Evolutionary conservation across 2,797 vertebrate genomes (phyloP).

Genomic region (Characodon lateralis): DNA sequence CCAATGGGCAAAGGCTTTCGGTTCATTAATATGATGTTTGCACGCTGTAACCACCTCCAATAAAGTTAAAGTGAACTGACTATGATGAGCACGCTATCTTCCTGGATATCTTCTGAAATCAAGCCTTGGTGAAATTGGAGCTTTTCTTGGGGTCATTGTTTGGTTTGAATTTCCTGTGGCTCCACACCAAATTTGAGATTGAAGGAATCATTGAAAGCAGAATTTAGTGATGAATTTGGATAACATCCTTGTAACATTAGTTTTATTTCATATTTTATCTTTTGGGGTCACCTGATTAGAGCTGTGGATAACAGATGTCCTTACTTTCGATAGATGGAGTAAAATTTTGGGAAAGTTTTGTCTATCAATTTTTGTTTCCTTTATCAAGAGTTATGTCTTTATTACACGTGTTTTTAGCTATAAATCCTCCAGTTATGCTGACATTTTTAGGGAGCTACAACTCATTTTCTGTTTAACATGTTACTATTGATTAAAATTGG

Average conservation of each 20-base stretch:
- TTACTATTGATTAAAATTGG: too few species aligned
- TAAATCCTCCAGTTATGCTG: too few species aligned
- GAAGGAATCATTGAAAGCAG: too few species aligned
- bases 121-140: background rate
- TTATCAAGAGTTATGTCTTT: background rate
- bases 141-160: background rate
- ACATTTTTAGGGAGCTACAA: too few species aligned
- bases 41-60: background rate
- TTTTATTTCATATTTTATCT: background rate
- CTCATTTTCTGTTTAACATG: too few species aligned
- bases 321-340: background rate
- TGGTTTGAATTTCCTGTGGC: background rate
- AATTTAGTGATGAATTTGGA: too few species aligned
- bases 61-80: background rate
- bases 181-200: background rate
- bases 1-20: too few species aligned
- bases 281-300: background rate
- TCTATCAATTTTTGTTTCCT: background rate
- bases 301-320: background rate
- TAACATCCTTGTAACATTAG: background rate
- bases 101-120: background rate
- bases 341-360: background rate
- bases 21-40: background rate
- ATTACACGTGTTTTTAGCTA: too few species aligned
- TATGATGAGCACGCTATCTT: background rate